Percentiles rank a stretch among this genome's conserved stretches.
Evolutionary conservation across 2,888 invertebrate species (phyloP).

Genomic region (Antheraea assamensis): DNA sequence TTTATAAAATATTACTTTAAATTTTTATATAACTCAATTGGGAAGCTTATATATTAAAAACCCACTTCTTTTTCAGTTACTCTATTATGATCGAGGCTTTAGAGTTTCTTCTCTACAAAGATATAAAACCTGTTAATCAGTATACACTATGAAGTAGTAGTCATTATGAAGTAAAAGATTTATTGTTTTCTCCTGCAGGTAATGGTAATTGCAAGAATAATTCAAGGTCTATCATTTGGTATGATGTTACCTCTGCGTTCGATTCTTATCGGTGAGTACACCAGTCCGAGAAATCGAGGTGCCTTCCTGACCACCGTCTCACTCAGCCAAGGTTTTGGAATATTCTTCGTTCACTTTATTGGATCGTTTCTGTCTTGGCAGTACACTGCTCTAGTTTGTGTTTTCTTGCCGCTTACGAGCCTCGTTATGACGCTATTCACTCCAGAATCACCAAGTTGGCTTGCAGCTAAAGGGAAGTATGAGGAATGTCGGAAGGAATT

Average conservation of each 20-base stretch:
- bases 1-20: too few species aligned
- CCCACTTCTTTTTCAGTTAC: too few species aligned
- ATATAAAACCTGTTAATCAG: neutral
- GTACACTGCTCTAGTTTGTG: slow-evolving; percentile 72
- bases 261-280: slow-evolving; percentile 78
- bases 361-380: slow-evolving; percentile 83
- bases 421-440: slow-evolving; percentile 58
- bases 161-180: neutral
- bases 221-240: slow-evolving; percentile 72
- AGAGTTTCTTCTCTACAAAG: too few species aligned
- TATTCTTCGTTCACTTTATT: slow-evolving; percentile 81
- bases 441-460: slow-evolving; percentile 85
- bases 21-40: too few species aligned
- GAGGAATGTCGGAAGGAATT: slow-evolving; percentile 80
- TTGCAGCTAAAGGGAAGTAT: slow-evolving; percentile 77
- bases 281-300: slow-evolving; percentile 82
- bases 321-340: slow-evolving; percentile 80
- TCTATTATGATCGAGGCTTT: too few species aligned
- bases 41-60: too few species aligned
- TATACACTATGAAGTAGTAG: neutral
- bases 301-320: slow-evolving; percentile 81
- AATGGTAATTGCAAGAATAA: slow-evolving; percentile 36
- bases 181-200: slow-evolving; percentile 27
- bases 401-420: slow-evolving; percentile 65
- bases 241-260: slow-evolving; percentile 69